Conservation (phyloP, 2,888 invertebrate genomes). For the Nemapogon koenigi region DNA sequence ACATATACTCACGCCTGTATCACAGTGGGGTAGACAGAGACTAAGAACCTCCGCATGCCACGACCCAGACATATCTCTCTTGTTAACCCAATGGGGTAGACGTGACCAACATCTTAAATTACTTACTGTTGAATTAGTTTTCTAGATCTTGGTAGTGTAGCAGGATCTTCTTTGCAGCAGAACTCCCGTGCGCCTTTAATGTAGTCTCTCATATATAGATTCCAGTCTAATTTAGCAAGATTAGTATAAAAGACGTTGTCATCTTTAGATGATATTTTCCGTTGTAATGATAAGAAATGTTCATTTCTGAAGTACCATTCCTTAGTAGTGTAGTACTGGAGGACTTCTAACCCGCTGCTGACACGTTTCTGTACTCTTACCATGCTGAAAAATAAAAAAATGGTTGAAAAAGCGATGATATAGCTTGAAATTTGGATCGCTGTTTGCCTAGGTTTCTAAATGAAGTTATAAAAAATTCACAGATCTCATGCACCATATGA, state of each 20-base stretch:
- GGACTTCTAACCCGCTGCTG: constrained; percentile 67
- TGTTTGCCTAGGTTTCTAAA: too few relatives aligned
- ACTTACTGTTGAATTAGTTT: constrained; percentile 66
- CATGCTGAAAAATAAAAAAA: constrained; percentile 63
- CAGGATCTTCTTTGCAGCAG: constrained; percentile 82
- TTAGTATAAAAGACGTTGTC: constrained; percentile 69
- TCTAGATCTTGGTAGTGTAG: constrained; percentile 76
- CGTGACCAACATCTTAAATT: constrained; percentile 18
- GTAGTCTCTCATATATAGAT: constrained; percentile 39
- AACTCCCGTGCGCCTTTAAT: constrained; percentile 84
- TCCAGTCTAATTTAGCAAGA: constrained; percentile 25
- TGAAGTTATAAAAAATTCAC: too few relatives aligned
- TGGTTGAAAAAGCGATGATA: too few relatives aligned
- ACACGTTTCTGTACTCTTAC: constrained; percentile 70
- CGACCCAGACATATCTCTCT: too few relatives aligned
- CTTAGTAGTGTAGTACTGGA: constrained; percentile 84
- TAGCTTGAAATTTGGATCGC: too few relatives aligned
- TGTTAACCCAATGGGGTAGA: constrained; percentile 1
- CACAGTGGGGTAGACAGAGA: too few relatives aligned
- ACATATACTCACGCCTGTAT: too few relatives aligned
- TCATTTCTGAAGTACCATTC: constrained; percentile 81
- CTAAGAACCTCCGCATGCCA: too few relatives aligned
- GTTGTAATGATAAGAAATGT: constrained; percentile 58
- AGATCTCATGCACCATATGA: too few relatives aligned
- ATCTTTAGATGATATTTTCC: constrained; percentile 60